These are phyloP conservation scores for Trypoxylon attenuatum DNA, from an alignment of 2,888 invertebrate species.

Conservation along the genomic window DNA sequence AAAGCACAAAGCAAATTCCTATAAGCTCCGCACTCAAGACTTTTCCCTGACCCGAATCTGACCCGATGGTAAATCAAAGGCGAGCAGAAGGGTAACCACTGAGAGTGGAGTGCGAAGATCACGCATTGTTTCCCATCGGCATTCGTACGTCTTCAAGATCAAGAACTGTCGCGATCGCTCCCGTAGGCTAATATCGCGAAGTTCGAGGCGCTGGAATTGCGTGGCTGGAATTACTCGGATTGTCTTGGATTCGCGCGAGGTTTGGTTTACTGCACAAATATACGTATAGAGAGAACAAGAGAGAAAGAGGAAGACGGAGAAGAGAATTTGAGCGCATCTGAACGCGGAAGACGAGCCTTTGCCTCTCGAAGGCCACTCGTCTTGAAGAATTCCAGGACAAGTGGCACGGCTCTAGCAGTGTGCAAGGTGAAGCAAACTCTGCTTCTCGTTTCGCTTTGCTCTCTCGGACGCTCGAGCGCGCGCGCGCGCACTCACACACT, in stretches of 20 bases:
- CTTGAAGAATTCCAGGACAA: conserved; percentile 67
- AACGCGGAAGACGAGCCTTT: conserved; percentile 52
- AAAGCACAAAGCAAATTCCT: conserved; percentile 43
- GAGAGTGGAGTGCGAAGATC: conserved; percentile 28
- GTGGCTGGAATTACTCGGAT: conserved; percentile 47
- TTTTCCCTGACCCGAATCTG: conserved; percentile 40
- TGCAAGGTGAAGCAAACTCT: conserved; percentile 55
- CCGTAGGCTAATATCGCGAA: not conserved
- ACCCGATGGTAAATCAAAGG: too few relatives aligned
- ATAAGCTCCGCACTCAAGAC: conserved; percentile 29
- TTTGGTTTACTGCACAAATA: not conserved
- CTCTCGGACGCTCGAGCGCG: conserved; percentile 14
- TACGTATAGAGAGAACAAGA: too few relatives aligned
- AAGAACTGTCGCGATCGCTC: conserved; percentile 3
- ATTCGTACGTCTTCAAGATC: not conserved
- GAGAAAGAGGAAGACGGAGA: too few relatives aligned
- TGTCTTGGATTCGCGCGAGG: conserved; percentile 12
- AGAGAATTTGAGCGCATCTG: conserved; percentile 33
- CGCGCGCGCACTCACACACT: conserved; percentile 32
- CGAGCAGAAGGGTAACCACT: conserved; percentile 7
- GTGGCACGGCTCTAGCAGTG: conserved; percentile 56
- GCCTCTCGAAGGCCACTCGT: conserved; percentile 55
- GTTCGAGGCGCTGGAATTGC: not conserved
- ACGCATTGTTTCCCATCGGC: conserved; percentile 34
- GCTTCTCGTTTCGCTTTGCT: conserved; percentile 32